Conservation (phyloP, 2,888 invertebrate species). For the Halictus ligatus region DNA sequence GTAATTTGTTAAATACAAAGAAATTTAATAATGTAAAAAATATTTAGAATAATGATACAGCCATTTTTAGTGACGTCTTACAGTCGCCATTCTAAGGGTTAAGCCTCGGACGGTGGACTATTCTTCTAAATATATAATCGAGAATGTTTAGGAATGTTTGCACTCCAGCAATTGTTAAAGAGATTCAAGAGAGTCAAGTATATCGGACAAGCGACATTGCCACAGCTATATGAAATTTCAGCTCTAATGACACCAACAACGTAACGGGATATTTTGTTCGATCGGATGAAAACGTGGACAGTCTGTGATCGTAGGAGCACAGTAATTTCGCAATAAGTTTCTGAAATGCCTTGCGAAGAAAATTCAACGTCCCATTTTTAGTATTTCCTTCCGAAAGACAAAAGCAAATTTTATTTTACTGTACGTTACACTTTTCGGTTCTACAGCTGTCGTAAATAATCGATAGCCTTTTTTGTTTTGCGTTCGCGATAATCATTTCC, state of each 20-base stretch:
- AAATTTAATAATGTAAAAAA: too few species aligned
- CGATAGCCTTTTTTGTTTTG: not conserved
- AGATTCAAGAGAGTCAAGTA: not conserved
- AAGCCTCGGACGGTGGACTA: not conserved
- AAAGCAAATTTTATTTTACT: not conserved
- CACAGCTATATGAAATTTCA: conserved; percentile 12
- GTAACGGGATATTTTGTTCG: conserved; percentile 14
- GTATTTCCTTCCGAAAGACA: not conserved
- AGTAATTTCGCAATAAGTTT: not conserved
- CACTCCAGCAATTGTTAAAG: too few species aligned
- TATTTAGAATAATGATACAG: too few species aligned
- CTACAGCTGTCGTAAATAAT: not conserved
- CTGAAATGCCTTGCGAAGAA: not conserved
- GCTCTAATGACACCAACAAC: not conserved
- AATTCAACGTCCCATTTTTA: not conserved
- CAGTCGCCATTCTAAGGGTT: too few species aligned
- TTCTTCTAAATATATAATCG: not conserved
- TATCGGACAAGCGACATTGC: not conserved
- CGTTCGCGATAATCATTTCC: not conserved
- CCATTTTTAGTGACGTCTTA: too few species aligned
- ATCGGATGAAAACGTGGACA: conserved; percentile 2
- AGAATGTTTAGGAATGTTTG: not conserved
- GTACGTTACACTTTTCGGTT: too few species aligned
- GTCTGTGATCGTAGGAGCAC: not conserved
- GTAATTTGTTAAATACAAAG: too few species aligned